Conservation (phyloP, 2,113 vertebrate species). For the Lota lota region DNA sequence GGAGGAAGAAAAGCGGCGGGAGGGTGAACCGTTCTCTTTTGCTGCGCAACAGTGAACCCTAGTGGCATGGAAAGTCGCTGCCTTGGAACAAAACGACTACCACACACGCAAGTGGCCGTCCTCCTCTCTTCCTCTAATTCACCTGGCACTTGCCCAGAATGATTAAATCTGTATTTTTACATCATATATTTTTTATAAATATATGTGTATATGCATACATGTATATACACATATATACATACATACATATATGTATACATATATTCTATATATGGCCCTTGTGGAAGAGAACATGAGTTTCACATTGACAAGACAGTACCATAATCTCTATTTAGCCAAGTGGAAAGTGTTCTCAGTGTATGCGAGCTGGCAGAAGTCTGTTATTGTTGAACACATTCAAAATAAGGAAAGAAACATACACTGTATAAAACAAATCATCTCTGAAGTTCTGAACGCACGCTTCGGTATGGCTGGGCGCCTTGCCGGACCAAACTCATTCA, state of each 20-base stretch:
- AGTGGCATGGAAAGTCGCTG: conserved; percentile 47
- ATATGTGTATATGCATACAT: conserved; percentile 69
- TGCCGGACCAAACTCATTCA: conserved; percentile 74
- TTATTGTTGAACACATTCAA: conserved; percentile 81
- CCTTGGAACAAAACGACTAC: conserved; percentile 43
- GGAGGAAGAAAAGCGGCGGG: conserved; percentile 38
- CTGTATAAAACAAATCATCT: conserved; percentile 50
- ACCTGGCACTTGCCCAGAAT: conserved; percentile 60
- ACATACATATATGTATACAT: conserved; percentile 71
- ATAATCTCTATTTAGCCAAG: conserved; percentile 79
- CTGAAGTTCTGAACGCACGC: conserved; percentile 70
- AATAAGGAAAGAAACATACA: conserved; percentile 49
- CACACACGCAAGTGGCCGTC: conserved; percentile 19
- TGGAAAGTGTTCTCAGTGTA: conserved; percentile 82
- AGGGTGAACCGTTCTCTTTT: conserved; percentile 41
- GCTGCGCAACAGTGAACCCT: conserved; percentile 64
- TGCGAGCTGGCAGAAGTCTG: conserved; percentile 80
- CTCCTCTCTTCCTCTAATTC: conserved; percentile 42
- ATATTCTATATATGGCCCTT: conserved; percentile 77
- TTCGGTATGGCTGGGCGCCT: conserved; percentile 75
- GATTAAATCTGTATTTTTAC: conserved; percentile 71
- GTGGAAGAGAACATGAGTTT: conserved; percentile 74
- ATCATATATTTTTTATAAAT: conserved; percentile 70
- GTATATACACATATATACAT: too few species aligned
- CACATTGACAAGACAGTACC: conserved; percentile 79